Evolutionary conservation across 2,888 invertebrate species (phyloP).

Genomic region (Junonia oenone): DNA sequence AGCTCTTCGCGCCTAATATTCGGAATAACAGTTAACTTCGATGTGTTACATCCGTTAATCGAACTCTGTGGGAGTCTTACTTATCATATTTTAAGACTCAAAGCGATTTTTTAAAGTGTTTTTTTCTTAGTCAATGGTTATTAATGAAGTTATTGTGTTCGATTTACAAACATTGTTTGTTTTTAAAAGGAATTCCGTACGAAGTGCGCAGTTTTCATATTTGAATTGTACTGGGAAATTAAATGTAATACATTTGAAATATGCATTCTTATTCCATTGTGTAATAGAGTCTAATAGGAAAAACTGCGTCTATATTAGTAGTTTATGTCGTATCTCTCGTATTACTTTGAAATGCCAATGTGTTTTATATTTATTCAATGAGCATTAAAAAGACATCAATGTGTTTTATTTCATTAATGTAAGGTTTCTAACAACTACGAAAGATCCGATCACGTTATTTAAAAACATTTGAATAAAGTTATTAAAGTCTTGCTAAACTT

Average conservation of each 20-base stretch:
- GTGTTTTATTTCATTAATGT: too few relatives aligned
- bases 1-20: slow-evolving; percentile 35
- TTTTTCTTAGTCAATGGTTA: slow-evolving; percentile 5
- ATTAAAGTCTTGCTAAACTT: too few relatives aligned
- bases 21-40: slow-evolving; percentile 51
- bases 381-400: not conserved
- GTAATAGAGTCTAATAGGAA: not conserved
- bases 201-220: not conserved
- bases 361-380: not conserved
- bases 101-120: not conserved
- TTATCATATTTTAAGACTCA: slow-evolving; percentile 29
- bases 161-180: not conserved
- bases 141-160: not conserved
- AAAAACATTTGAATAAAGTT: too few relatives aligned
- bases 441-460: too few relatives aligned
- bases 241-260: not conserved
- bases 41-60: slow-evolving; percentile 59
- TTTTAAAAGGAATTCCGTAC: not conserved
- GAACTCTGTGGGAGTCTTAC: slow-evolving; percentile 40
- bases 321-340: not conserved
- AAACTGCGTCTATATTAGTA: not conserved
- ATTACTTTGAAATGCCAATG: not conserved
- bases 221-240: not conserved
- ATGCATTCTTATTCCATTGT: not conserved
- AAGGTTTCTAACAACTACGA: too few relatives aligned